Evolutionary conservation across 2,113 vertebrate species (phyloP), one percentile per base, ranked within the genome.

Genomic region (Cheilinus undulatus): DNA sequence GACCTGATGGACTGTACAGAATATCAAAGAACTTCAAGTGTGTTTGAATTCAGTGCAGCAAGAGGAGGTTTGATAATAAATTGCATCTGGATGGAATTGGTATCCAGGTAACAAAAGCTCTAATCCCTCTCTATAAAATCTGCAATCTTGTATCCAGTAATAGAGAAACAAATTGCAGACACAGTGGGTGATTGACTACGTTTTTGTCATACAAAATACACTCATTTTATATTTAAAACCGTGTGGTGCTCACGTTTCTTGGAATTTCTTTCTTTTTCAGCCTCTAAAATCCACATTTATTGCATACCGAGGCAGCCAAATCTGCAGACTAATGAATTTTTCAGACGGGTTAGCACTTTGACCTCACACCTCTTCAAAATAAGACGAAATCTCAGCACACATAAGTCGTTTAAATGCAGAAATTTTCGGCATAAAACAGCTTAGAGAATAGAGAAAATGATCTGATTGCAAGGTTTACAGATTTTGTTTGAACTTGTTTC

Each of bases 101-200:
- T 92, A 89, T 90, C 88, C 90, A 92, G 87, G 91, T 92, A 91
- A 90, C 84, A 51, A 71, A 69, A 76, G 42, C 61, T 13, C 36
- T 88, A 86, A 91, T 88, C 83, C 66, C 54, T 60, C 78, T 88
- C 80, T 63, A 67, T 76, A 76, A 71, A 40, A 73, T 67, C 71
- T 63, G 48, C 60, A 78, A 42, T 51, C 22, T 19, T 57, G 71
- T 59, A 45, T 73, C 42, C 54, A 49, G 57, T 65, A 70, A 84
- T 45, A 32, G 51, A 61, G 13, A 70, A 52, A 48, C 20, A 76
- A 45, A 73, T 42, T 30, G 52, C 43, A 76, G 15, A 50, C 24
- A 51, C 50, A 32, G 48, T 46, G 42, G 63, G 49, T 57, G 34
- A 43, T 19, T 19, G 11, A 23, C 20, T 1, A 14, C 42, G 2